A percentile compares a stretch with the other conserved stretches of the same genome.
These are phyloP conservation scores for Nycticebus coucang DNA, from an alignment of 2,113 vertebrate genomes.

Conservation along the genomic window DNA sequence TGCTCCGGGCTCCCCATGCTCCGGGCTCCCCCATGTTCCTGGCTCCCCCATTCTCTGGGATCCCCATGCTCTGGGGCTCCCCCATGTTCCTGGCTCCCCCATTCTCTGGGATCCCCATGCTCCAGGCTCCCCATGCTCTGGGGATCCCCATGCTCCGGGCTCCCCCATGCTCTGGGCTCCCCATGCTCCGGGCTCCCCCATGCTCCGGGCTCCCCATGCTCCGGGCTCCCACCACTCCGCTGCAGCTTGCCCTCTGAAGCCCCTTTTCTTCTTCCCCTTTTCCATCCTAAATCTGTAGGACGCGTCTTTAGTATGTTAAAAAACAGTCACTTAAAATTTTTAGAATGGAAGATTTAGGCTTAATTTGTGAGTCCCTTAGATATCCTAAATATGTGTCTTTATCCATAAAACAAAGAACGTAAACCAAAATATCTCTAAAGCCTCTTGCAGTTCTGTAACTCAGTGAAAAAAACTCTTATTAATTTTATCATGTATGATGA, in stretches of 20 bases:
- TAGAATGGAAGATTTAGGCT: conserved; percentile 8
- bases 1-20: too few relatives aligned
- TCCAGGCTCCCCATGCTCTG: too few relatives aligned
- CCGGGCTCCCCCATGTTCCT: too few relatives aligned
- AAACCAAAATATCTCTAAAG: not conserved
- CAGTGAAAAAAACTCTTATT: conserved; percentile 29
- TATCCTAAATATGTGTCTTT: conserved; percentile 2
- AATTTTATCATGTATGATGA: not conserved
- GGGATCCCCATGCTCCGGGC: too few relatives aligned
- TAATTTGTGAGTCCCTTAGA: not conserved
- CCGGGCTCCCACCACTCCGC: too few relatives aligned
- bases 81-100: too few relatives aligned
- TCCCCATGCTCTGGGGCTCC: too few relatives aligned
- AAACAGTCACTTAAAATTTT: not conserved
- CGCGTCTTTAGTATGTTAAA: not conserved
- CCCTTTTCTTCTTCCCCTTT: not conserved
- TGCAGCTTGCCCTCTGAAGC: not conserved
- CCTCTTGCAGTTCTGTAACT: not conserved
- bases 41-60: too few relatives aligned
- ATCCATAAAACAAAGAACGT: not conserved
- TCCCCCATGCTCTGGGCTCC: too few relatives aligned
- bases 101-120: too few relatives aligned
- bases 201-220: too few relatives aligned
- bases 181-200: too few relatives aligned
- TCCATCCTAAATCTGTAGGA: not conserved